Conservation (phyloP, 2,797 vertebrate species). For the Malurus splendens region DNA sequence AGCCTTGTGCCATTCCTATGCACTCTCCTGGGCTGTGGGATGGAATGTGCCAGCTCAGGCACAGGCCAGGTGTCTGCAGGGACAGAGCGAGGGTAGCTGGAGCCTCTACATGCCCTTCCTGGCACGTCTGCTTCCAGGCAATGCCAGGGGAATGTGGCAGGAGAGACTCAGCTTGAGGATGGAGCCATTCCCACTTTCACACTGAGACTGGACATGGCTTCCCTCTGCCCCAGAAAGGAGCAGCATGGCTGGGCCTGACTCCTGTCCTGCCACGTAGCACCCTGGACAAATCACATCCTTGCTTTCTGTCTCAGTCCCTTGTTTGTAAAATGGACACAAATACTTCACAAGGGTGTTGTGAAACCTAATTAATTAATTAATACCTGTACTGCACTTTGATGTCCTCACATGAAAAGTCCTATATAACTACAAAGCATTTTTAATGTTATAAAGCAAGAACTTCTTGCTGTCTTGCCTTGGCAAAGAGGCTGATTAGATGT, state of each 20-base stretch:
- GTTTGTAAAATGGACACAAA: constrained; percentile 41
- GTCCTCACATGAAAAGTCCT: constrained; percentile 60
- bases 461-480: constrained; percentile 57
- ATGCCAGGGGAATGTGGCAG: accelerated
- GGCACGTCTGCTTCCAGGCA: accelerated
- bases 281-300: neutral
- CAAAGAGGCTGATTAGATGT: constrained; percentile 54
- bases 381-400: constrained; percentile 65
- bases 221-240: accelerated
- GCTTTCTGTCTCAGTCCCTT: neutral
- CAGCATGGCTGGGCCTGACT: accelerated
- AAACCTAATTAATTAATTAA: constrained; percentile 66
- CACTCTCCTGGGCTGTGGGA: accelerated
- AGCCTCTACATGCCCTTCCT: neutral
- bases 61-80: neutral
- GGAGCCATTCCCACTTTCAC: neutral
- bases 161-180: neutral
- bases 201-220: accelerated
- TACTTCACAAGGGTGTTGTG: constrained; percentile 53
- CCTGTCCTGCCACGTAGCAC: accelerated
- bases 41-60: accelerated
- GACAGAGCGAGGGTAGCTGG: neutral
- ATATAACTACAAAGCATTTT: constrained; percentile 63
- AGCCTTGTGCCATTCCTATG: accelerated
- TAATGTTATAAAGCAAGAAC: constrained; percentile 62